Conservation (phyloP, 2,113 vertebrate genomes). For the Tichodroma muraria region DNA sequence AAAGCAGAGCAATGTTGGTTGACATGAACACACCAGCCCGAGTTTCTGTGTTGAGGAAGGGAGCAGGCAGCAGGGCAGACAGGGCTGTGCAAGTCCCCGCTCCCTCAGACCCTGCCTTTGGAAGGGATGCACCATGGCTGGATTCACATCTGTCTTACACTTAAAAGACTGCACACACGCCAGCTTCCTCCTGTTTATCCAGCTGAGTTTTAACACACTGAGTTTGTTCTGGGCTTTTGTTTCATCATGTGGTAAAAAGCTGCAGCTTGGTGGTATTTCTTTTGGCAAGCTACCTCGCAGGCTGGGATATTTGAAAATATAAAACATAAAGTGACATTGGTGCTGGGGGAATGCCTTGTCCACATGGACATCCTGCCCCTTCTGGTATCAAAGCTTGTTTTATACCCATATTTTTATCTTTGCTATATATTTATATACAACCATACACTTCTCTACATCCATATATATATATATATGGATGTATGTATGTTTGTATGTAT, state of each 20-base stretch:
- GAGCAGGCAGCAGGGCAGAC: background rate
- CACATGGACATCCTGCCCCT: background rate
- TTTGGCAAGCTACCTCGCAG: background rate
- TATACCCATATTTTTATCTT: background rate
- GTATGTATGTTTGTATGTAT: no score
- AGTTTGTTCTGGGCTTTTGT: conserved; percentile 27
- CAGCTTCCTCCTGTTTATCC: background rate
- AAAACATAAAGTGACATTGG: fast-evolving
- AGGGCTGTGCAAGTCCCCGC: background rate
- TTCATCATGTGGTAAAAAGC: background rate
- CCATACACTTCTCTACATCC: background rate
- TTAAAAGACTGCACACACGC: background rate
- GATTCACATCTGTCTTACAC: background rate
- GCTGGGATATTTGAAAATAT: background rate
- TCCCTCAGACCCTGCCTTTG: background rate
- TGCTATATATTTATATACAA: background rate
- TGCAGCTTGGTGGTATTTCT: background rate
- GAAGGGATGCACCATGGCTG: background rate
- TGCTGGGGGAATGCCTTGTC: background rate
- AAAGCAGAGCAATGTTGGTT: background rate
- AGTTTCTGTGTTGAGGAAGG: background rate
- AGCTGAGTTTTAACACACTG: background rate
- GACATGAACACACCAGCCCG: fast-evolving
- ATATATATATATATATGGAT: no score
- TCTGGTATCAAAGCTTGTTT: background rate